Evolutionary conservation across 2,888 invertebrate species (phyloP).

Genomic region (Epinotia nisella): DNA sequence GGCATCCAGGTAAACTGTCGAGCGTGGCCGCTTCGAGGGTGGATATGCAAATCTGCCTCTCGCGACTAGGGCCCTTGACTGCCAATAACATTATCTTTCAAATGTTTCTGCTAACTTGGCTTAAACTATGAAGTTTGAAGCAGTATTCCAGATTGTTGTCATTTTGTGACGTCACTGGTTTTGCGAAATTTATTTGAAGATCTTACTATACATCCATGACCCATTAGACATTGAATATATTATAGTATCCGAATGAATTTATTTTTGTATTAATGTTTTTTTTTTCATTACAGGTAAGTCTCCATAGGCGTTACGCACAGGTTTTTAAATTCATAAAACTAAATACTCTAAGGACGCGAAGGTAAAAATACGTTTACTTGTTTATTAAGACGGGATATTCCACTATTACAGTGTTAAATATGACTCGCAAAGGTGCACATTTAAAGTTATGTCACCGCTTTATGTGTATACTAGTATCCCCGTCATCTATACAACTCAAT

Average conservation of each 20-base stretch:
- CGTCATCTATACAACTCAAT: constrained; percentile 23
- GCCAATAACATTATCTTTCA: constrained; percentile 29
- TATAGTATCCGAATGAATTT: too few species aligned
- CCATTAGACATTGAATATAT: too few species aligned
- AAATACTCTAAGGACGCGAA: neutral
- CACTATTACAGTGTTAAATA: too few species aligned
- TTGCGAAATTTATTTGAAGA: neutral
- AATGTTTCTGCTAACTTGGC: constrained; percentile 17
- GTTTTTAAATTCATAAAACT: neutral
- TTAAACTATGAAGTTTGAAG: neutral
- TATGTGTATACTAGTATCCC: neutral
- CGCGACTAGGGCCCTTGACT: constrained; percentile 20
- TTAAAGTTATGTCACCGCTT: neutral
- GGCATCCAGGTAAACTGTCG: constrained; percentile 16
- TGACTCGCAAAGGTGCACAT: too few species aligned
- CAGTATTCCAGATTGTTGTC: neutral
- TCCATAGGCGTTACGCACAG: neutral
- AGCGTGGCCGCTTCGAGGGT: constrained; percentile 22
- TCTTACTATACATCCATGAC: too few species aligned
- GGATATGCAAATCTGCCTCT: constrained; percentile 22
- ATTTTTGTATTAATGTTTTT: neutral
- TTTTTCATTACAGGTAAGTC: constrained; percentile 15
- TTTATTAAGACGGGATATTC: too few species aligned
- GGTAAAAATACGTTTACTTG: too few species aligned
- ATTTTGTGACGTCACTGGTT: too few species aligned